Evolutionary conservation across 1,140 invertebrate genomes (phyloP), one percentile per base, ranked within the genome.

Genomic region (Drosophila mojavensis): DNA sequence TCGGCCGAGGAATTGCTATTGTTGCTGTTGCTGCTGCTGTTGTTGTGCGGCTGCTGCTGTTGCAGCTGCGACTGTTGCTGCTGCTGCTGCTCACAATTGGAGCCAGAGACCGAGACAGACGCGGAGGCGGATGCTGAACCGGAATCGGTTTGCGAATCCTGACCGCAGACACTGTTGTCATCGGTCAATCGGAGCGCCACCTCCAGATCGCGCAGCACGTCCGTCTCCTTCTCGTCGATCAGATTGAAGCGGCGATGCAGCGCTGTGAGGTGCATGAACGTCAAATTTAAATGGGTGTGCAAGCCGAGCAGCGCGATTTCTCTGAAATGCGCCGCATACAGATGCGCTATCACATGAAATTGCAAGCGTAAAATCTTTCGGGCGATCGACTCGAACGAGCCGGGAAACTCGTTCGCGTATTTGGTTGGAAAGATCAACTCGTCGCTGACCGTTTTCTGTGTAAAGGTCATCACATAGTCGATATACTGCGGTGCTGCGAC

Each of bases 401-500:
- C 95, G 54, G 98, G 98, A 94, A 99, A 99, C 93, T 98, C 97
- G 65, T 95, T 94, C 98, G 98, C 98, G 94, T 98, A 99, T 95
- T 99, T 99, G 86, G 98, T 99, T 93, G 98, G 98, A 95, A 99
- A 99, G 92, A 98, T 96, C 91, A 95, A 95, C 94, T 99, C 98
- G 93, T 99, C 98, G 93, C 96, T 98, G 93, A 99, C 96, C 81
- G 97, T 98, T 94, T 98, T 98, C 93, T 99, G 98, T 76, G 97
- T 98, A 94, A 97, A 98, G 54, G 98, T 98, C 97, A 99, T 99
- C 90, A 99, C 98, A 94, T 98, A 99, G 94, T 99, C 98, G 93
- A 99, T 97, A 93, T 99, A 99, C 93, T 99, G 98, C 74, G 98
- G 98, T 72, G 98, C 98, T 75, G 98, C 96, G 82, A 99, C 97